Evolutionary conservation across 1,140 invertebrate species (phyloP), one percentile per base, ranked within the genome.

Genomic region (Drosophila sproati): DNA sequence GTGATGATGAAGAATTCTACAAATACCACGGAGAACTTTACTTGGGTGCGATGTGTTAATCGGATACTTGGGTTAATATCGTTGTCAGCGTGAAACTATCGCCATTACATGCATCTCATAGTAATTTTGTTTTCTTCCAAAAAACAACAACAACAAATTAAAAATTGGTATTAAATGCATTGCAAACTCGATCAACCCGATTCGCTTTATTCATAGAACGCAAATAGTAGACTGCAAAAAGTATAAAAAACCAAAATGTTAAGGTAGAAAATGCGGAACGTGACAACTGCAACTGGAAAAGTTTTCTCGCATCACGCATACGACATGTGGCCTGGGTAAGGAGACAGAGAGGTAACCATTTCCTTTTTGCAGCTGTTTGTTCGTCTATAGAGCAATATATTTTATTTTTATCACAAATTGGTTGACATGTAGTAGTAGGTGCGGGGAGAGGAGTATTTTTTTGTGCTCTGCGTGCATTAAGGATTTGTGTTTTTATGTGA

Each of bases 381-480:
- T 20, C 78, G 69, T 80, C 76, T 82, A 89, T 83, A 74, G 77
- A 89, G 85, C 80, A 80, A 88, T 89, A 83, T 89, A 80, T 89
- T 88, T 83, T 88, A 80, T 80, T 89, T 88, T 88, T 89, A 88
- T 89, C 85, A 80, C 85, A 89, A 83, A 88, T 88, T 88, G 85
- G 80, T 89, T 80, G 77, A 89, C 73, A 89, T 78, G 80, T 64
- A 37, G 73, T 32, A 48, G 48, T 31, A 28, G 39, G 43, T 20
- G 20, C 28, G 37, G 57, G 37, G 28, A 3, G 12, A 20, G 8
- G 28, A 34, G 28, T 8, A 1, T 32, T 10, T 32, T 10, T 5
- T 54, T 41, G 28, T 10, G 29, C 6, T 43, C 7, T 39, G 37
- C 35, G 61, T 48, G 57, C 5, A 39, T 12, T 51, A 61, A 64